Evolutionary conservation across 2,113 vertebrate genomes (phyloP).

Genomic region (Oncorhynchus masou): DNA sequence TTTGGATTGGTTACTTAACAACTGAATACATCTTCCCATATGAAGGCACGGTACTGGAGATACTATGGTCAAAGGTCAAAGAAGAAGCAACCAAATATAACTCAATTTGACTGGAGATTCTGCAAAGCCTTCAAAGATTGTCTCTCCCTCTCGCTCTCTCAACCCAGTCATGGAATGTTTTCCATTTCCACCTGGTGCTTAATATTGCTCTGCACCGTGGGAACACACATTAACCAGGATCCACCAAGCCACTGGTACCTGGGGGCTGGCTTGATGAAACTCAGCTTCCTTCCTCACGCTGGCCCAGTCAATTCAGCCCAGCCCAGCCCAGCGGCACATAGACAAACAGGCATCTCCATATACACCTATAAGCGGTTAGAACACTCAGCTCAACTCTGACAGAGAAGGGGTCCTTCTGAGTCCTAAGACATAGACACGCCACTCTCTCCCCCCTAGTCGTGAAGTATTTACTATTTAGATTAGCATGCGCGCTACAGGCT

Average conservation of each 20-base stretch:
- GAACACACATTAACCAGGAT: constrained; percentile 75
- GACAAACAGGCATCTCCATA: constrained; percentile 7
- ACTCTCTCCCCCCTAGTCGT: background rate
- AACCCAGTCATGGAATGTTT: constrained; percentile 58
- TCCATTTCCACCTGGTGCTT: constrained; percentile 62
- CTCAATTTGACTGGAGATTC: background rate
- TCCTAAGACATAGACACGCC: background rate
- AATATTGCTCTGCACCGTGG: constrained; percentile 76
- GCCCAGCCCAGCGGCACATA: constrained; percentile 49
- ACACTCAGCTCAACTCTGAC: constrained; percentile 9
- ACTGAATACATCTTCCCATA: background rate
- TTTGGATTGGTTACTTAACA: background rate
- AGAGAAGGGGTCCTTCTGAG: background rate
- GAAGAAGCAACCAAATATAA: background rate
- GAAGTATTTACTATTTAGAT: background rate
- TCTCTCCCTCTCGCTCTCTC: constrained; percentile 8
- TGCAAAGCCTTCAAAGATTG: background rate
- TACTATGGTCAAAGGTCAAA: background rate
- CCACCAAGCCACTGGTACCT: constrained; percentile 59
- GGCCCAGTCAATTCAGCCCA: constrained; percentile 60
- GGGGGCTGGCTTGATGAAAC: constrained; percentile 84
- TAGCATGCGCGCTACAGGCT: background rate
- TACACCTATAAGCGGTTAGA: constrained; percentile 14
- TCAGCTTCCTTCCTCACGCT: constrained; percentile 78
- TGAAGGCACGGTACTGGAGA: background rate